phyloP scores from a whole-genome alignment of 2,113 vertebrate species.

The Gyps fulvus region DNA sequence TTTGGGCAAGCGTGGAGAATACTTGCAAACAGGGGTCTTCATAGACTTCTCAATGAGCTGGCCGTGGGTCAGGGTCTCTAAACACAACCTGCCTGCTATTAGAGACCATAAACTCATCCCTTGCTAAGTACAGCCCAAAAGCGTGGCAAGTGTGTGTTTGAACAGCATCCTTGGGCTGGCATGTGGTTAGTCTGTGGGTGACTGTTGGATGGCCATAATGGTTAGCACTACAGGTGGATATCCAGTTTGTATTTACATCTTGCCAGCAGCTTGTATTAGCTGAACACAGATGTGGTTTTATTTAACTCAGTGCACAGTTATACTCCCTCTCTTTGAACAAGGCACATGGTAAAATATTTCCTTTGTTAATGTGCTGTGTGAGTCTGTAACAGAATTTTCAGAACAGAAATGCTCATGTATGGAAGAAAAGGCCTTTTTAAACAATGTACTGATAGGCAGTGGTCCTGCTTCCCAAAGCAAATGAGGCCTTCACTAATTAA shows the following conservation, averaged over 20 bases:
- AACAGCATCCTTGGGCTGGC: not conserved
- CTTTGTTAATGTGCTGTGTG: not conserved
- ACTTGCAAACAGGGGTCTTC: not conserved
- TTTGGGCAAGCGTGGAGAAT: not conserved
- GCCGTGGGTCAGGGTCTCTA: not conserved
- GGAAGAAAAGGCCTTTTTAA: not conserved
- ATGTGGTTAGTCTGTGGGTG: not conserved
- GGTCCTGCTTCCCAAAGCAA: not conserved
- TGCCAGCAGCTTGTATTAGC: not conserved
- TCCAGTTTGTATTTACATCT: not conserved
- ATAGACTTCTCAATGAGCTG: not conserved
- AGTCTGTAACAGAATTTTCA: not conserved
- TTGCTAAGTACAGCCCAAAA: not conserved
- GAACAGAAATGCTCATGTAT: not conserved
- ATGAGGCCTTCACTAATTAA: not conserved
- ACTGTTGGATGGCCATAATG: not conserved
- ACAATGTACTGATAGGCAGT: not conserved
- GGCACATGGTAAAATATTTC: not conserved
- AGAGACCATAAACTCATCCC: not conserved
- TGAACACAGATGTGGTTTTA: not conserved
- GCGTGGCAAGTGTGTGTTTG: not conserved
- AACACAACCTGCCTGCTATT: not conserved
- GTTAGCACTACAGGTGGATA: not conserved
- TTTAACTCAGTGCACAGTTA: not conserved
- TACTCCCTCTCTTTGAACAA: not conserved